Evolutionary conservation across 2,113 vertebrate species (phyloP).

Genomic region (Proterorhinus semilunaris): DNA sequence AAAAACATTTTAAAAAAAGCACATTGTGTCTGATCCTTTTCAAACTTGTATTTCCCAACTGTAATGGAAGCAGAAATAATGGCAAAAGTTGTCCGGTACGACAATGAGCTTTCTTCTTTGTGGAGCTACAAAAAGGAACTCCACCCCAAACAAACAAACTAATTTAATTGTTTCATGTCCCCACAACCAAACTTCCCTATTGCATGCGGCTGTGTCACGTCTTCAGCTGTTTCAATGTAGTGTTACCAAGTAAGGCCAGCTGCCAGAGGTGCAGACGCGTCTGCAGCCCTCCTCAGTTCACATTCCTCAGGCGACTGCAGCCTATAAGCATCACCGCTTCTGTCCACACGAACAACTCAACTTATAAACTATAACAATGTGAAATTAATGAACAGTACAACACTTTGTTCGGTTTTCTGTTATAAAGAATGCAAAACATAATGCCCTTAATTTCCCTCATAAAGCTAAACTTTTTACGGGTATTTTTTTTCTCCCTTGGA

Average conservation of each 20-base stretch:
- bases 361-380: neutral
- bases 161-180: neutral
- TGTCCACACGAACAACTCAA: neutral
- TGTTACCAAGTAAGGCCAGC: constrained; percentile 71
- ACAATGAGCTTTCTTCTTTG: no score
- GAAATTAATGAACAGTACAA: neutral
- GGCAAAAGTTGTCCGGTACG: no score
- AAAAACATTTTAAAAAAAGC: no score
- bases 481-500: no score
- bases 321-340: constrained; percentile 31
- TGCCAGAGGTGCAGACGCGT: constrained; percentile 29
- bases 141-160: neutral
- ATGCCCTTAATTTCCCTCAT: no score
- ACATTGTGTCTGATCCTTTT: no score
- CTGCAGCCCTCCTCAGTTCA: constrained; percentile 32
- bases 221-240: constrained; percentile 26
- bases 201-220: neutral
- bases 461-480: no score
- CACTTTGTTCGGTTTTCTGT: no score
- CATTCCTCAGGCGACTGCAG: constrained; percentile 29
- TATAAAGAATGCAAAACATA: no score
- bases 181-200: neutral
- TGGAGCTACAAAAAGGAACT: no score
- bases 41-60: no score
- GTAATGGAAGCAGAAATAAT: no score